Evolutionary conservation across 2,113 vertebrate species (phyloP), one percentile per base, ranked within the genome.

Genomic region (Notothenia rossii): DNA sequence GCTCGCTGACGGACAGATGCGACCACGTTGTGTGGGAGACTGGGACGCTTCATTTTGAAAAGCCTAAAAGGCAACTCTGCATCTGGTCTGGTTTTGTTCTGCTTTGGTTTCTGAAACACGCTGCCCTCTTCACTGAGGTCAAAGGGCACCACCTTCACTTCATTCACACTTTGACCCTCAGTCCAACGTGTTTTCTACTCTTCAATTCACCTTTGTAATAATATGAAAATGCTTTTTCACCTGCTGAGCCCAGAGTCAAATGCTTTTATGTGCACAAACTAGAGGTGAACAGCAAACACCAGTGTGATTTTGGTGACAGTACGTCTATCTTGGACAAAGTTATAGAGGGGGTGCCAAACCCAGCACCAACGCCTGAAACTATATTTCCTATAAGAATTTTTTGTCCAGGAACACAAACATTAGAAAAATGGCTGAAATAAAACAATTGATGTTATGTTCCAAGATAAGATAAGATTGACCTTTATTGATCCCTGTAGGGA

Each of bases 1-100:
- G 51, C 70, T 17, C 36, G 45, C 36, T 64, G 79, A 82, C 48
- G 55, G 77, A 76, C 75, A 60, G 55, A 77, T 67, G 60, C 17
- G 11, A 49, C 54, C 64, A 3, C 13, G 33, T 66, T 40, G 49
- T 50, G 22, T 69, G 17, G 49, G 60, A 79, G 29, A 75, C 67
- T 20, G 43, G 62, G 51, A 68, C 11, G 17, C 64, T 43, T 10
- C 66, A 70, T 58, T 67, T 75, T 72, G 54, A 81, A 74, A 58
- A 75, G 69, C 88, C 59, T 61, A 15, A 73, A 25, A 63, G 58
- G 72, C 36, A 78, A 36, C 54, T 82, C 66, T 68, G 25, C 77
- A 64, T 70, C 69, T 86, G 70, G 66, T 81, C 85, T 66, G 49
- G 72, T 83, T 90, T 87, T 79, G 85, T 86, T 77, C 50, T 65